phyloP scores from a whole-genome alignment of 2,797 vertebrate genomes.

The Rhabdophis nuchalis region DNA sequence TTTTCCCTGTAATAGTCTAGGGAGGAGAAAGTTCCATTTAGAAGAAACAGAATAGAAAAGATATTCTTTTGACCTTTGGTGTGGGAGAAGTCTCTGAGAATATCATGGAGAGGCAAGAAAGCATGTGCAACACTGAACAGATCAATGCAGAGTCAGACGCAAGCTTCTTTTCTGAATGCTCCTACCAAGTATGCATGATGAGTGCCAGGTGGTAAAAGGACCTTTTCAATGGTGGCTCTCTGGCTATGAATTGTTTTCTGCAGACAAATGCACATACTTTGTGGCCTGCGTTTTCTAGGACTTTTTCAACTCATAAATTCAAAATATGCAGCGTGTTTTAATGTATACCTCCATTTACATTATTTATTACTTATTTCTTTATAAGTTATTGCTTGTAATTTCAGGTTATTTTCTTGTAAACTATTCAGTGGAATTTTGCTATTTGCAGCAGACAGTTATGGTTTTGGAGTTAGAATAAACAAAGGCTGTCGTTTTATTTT shows the following conservation, averaged over 20 bases:
- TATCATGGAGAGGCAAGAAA: background rate
- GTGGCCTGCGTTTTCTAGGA: background rate
- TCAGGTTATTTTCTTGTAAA: background rate
- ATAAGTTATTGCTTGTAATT: background rate
- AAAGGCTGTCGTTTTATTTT: background rate
- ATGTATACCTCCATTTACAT: background rate
- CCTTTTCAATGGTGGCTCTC: background rate
- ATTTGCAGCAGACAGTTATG: background rate
- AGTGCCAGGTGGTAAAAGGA: background rate
- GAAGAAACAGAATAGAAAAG: background rate
- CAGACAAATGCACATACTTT: background rate
- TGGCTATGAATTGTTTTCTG: background rate
- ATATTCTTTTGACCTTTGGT: background rate
- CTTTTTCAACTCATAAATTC: background rate
- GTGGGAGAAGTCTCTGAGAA: background rate
- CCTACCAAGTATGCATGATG: background rate
- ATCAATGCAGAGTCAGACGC: background rate
- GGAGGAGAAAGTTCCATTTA: background rate
- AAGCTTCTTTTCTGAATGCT: background rate
- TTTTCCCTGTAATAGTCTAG: background rate
- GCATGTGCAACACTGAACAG: background rate
- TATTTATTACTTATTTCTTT: background rate
- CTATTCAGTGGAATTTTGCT: background rate
- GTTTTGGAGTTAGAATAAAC: background rate
- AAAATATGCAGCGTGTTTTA: background rate